These are phyloP conservation scores for Sphaerophoria taeniata DNA, from an alignment of 2,888 invertebrate species.

Conservation along the genomic window DNA sequence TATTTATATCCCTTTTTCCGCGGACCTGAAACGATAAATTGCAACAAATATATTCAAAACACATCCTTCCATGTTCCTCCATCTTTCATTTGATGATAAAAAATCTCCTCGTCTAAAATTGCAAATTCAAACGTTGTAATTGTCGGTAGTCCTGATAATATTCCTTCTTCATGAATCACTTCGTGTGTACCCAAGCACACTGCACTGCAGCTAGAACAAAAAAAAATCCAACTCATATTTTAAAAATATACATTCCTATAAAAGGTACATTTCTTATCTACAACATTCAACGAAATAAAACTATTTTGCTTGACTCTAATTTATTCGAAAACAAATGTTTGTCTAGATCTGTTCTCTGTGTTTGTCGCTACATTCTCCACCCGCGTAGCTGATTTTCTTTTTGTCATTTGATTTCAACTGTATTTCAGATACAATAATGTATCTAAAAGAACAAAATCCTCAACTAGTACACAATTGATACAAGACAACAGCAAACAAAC, in stretches of 20 bases:
- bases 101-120: slow-evolving; percentile 48
- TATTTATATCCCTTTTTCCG: not conserved
- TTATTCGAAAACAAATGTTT: slow-evolving; percentile 55
- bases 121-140: slow-evolving; percentile 66
- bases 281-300: not conserved
- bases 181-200: slow-evolving; percentile 1
- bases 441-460: slow-evolving; percentile 56
- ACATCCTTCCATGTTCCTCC: slow-evolving; percentile 54
- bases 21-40: not conserved
- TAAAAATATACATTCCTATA: slow-evolving; percentile 19
- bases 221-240: slow-evolving; percentile 61
- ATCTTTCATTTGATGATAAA: slow-evolving; percentile 2
- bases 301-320: slow-evolving; percentile 57
- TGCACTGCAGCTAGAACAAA: slow-evolving; percentile 10
- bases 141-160: slow-evolving; percentile 48
- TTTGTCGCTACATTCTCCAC: slow-evolving; percentile 11
- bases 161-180: slow-evolving; percentile 64
- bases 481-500: slow-evolving; percentile 1
- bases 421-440: slow-evolving; percentile 4
- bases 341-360: slow-evolving; percentile 52
- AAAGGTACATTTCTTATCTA: slow-evolving; percentile 48
- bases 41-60: slow-evolving; percentile 33
- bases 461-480: slow-evolving; percentile 43
- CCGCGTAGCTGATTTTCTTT: slow-evolving; percentile 45
- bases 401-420: slow-evolving; percentile 28